Evolutionary conservation across 2,888 invertebrate genomes (phyloP).

Genomic region (Cosmia pyralina): DNA sequence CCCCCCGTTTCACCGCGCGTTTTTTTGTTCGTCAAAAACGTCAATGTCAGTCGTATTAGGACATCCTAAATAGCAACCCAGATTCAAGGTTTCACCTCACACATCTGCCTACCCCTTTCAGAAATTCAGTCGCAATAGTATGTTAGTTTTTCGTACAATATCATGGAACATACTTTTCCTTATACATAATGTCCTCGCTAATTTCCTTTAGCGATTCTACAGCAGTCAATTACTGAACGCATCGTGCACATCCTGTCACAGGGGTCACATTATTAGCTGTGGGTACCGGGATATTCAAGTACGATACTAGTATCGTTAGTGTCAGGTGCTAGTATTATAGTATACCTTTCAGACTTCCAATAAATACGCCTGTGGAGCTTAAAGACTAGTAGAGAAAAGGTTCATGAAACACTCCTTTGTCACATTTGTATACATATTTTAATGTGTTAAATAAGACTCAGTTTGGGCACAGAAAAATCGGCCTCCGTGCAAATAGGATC

Average conservation of each 20-base stretch:
- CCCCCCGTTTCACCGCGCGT: background rate
- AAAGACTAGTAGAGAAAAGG: no score
- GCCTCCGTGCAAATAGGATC: no score
- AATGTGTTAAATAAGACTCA: no score
- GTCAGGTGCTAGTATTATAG: background rate
- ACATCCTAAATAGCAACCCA: no score
- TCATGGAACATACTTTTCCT: no score
- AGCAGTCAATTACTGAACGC: conserved; percentile 43
- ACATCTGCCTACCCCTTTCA: background rate
- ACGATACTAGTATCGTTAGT: conserved; percentile 8
- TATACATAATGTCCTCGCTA: conserved; percentile 38
- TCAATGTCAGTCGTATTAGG: background rate
- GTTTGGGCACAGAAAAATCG: no score
- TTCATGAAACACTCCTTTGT: no score
- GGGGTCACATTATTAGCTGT: conserved; percentile 48
- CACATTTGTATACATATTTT: no score
- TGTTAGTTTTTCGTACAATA: conserved; percentile 12
- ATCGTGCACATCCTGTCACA: conserved; percentile 44
- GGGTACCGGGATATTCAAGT: conserved; percentile 10
- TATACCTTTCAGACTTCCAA: background rate
- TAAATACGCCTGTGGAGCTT: no score
- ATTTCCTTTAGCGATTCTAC: conserved; percentile 38
- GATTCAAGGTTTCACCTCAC: background rate
- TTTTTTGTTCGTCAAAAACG: background rate
- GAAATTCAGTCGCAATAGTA: background rate